Percentiles rank a stretch among this genome's conserved stretches.
These are phyloP conservation scores for Xestoiulus laeticollis DNA, from an alignment of 2,888 invertebrate species.

Conservation along the genomic window DNA sequence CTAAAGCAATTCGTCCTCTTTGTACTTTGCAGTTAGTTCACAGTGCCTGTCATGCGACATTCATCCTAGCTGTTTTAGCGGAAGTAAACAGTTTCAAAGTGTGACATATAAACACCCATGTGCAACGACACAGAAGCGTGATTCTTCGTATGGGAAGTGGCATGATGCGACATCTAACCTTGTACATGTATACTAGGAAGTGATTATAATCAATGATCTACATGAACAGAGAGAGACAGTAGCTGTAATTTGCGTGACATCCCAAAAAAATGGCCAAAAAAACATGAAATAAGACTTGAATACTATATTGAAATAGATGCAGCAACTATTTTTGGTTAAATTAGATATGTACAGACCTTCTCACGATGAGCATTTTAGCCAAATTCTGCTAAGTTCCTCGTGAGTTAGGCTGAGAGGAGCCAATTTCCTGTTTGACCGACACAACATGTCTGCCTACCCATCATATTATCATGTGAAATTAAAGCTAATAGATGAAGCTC, in stretches of 20 bases:
- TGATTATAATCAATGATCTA: background rate
- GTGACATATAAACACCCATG: background rate
- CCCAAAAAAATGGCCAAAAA: background rate
- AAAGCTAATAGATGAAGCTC: too few species aligned
- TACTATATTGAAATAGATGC: background rate
- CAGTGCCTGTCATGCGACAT: background rate
- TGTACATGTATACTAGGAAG: too few species aligned
- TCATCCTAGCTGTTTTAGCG: background rate
- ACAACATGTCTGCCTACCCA: too few species aligned
- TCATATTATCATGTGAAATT: too few species aligned
- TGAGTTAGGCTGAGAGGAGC: too few species aligned
- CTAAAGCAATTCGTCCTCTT: background rate
- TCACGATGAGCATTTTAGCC: too few species aligned
- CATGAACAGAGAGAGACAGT: background rate
- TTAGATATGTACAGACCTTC: too few species aligned
- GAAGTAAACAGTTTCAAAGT: background rate
- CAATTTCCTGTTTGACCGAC: too few species aligned
- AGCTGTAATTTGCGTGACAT: background rate
- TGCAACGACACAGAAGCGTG: constrained; percentile 3
- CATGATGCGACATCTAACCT: background rate
- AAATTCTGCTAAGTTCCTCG: too few species aligned
- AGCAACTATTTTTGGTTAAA: background rate
- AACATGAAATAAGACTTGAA: background rate
- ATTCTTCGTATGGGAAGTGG: background rate
- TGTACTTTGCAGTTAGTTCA: background rate